These are phyloP conservation scores for Parapristionchus giblindavisi DNA, from an alignment of 2,888 invertebrate genomes.

Conservation along the genomic window DNA sequence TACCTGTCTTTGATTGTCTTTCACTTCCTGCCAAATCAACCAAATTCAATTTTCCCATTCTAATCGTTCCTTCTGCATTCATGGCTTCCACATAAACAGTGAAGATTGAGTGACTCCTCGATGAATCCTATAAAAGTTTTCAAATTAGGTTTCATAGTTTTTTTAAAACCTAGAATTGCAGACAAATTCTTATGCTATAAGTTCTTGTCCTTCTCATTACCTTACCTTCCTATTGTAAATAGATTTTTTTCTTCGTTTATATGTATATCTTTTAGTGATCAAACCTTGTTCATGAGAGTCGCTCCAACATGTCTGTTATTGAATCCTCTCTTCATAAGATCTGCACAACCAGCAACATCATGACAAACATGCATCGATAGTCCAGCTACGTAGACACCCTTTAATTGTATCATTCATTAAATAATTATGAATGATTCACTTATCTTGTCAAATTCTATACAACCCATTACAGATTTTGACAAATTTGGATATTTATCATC, in stretches of 20 bases:
- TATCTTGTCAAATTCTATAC: no score
- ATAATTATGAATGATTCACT: neutral
- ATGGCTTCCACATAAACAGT: conserved; percentile 85
- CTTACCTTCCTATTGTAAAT: no score
- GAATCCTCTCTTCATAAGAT: conserved; percentile 81
- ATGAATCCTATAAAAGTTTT: conserved; percentile 71
- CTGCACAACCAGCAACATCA: conserved; percentile 80
- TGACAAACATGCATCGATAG: conserved; percentile 82
- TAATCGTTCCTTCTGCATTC: conserved; percentile 75
- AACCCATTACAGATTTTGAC: no score
- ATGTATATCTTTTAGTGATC: no score
- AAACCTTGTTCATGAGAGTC: conserved; percentile 86
- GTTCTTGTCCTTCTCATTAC: no score
- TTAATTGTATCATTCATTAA: neutral
- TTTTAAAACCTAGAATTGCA: no score
- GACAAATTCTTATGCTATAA: no score
- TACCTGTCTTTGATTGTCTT: conserved; percentile 81
- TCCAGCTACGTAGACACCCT: conserved; percentile 70
- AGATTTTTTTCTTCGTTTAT: no score
- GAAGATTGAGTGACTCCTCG: conserved; percentile 87
- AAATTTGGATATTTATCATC: no score
- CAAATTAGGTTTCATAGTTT: no score
- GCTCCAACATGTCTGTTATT: conserved; percentile 84
- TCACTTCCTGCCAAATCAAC: conserved; percentile 91
- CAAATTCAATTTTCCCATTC: conserved; percentile 82